Evolutionary conservation across 2,888 invertebrate species (phyloP), one percentile per base, ranked within the genome.

Genomic region (Acronicta leporina): DNA sequence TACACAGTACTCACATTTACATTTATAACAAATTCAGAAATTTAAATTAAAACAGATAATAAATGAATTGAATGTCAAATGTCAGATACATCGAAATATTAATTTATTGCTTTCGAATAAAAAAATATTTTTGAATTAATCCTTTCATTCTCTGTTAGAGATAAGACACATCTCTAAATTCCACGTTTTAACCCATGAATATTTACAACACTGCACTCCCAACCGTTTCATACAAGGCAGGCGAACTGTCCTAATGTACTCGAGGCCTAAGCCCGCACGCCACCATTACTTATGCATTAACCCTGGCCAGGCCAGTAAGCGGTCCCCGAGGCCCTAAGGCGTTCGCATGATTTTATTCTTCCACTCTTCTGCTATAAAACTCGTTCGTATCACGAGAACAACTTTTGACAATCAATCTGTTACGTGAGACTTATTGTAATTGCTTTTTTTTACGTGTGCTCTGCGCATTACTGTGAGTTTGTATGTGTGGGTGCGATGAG

Each of bases 251-350:
- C 74, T 69, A 77, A 74, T 74, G 75, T 75, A 71, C 45, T 54
- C 68, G 49, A 70, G 62, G 63, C 77, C 68, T 71, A 71, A 77
- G 54, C 63, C 41, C 51, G 60, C 68, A 65, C 65, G 83, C 81
- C 89, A 93, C 91, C 94, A 95, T 95, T 95, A 95, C 93, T 95
- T 95, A 95, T 95, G 95, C 95, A 95, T 95, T 94, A 95, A 92
- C 89, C 88, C 84, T 90, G 87, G 86, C 87, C 64, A 88, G 65
- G 89, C 68, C 44, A 87, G 87, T 94, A 95, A 95, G 92, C 92
- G 94, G 83, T 94, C 95, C 94, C 95, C 67, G 45, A 87, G 90
- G 82, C 78, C 76, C 85, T 82, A 62, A 62, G 44, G 68, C 86
- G 86, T 73, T 72, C 83, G 79, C 84, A 89, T 88, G 87, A 89